phyloP scores from a whole-genome alignment of 2,113 vertebrate species.

The Serinus canaria region DNA sequence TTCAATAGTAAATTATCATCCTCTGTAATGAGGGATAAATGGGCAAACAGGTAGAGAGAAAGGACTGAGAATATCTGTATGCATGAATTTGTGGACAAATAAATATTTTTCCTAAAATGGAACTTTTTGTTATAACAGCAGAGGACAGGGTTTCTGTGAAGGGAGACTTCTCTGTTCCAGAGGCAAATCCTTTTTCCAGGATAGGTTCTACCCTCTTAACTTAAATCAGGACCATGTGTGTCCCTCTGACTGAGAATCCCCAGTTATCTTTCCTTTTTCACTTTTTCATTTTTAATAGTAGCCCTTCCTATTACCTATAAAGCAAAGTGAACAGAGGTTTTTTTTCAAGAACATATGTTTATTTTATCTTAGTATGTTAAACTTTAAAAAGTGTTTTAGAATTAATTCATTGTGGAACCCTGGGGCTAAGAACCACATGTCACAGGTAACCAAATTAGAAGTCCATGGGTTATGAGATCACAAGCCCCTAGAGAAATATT shows the following conservation, averaged over 20 bases:
- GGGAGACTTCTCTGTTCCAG: background rate
- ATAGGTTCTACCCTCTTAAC: background rate
- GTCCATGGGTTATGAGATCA: slow-evolving; percentile 78
- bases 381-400: slow-evolving; percentile 48
- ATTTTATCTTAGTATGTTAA: slow-evolving; percentile 30
- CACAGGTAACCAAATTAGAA: slow-evolving; percentile 79
- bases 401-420: slow-evolving; percentile 68
- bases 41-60: background rate
- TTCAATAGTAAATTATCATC: background rate
- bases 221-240: background rate
- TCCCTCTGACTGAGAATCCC: background rate
- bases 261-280: too few species aligned
- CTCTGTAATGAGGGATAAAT: background rate
- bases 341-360: background rate
- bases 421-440: slow-evolving; percentile 57
- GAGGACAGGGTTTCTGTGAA: background rate
- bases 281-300: background rate
- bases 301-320: background rate
- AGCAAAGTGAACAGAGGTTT: background rate
- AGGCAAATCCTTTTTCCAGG: background rate
- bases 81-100: background rate
- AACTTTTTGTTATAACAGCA: background rate
- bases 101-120: background rate
- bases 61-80: background rate
- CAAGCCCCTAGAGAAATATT: slow-evolving; percentile 74